These are phyloP conservation scores for Mus spretus DNA, from an alignment of 2,797 vertebrate genomes.

Conservation along the genomic window DNA sequence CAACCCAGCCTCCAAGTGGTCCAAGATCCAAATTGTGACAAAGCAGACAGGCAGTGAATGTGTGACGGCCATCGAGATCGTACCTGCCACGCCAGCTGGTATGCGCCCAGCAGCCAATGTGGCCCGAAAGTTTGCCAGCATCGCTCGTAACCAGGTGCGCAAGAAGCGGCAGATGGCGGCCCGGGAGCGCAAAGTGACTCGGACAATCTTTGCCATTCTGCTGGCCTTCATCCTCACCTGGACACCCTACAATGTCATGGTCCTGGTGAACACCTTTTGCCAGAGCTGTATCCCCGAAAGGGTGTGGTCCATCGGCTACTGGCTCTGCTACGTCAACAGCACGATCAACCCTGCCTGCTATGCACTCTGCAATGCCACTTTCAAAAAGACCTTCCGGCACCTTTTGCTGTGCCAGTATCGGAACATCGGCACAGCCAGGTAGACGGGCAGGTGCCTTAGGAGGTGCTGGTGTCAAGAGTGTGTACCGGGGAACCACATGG, in stretches of 20 bases:
- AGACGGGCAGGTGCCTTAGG: constrained; percentile 77
- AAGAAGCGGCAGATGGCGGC: constrained; percentile 99
- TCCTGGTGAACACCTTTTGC: constrained; percentile 95
- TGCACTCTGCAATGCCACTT: constrained; percentile 94
- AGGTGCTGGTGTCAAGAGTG: constrained; percentile 12
- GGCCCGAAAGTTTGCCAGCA: constrained; percentile 98
- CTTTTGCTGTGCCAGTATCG: constrained; percentile 98
- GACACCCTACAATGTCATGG: constrained; percentile 99
- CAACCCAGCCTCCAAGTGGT: constrained; percentile 94
- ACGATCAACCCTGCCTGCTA: constrained; percentile 96
- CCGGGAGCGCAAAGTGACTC: constrained; percentile 98
- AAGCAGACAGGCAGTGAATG: constrained; percentile 97
- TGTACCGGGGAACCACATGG: constrained; percentile 12
- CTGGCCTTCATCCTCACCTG: constrained; percentile 98
- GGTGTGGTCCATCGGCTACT: constrained; percentile 94
- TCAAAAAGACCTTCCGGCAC: constrained; percentile 97
- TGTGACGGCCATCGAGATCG: constrained; percentile 97
- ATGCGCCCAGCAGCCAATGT: constrained; percentile 93
- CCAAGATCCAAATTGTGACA: constrained; percentile 99
- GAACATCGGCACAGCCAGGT: constrained; percentile 94
- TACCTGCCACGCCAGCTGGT: constrained; percentile 92
- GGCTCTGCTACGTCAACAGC: constrained; percentile 96
- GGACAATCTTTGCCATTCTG: constrained; percentile 98
- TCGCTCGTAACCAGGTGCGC: constrained; percentile 97
- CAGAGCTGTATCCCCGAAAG: constrained; percentile 90